Evolutionary conservation across 2,113 vertebrate genomes (phyloP), one percentile per base, ranked within the genome.

Genomic region (Scophthalmus maximus): DNA sequence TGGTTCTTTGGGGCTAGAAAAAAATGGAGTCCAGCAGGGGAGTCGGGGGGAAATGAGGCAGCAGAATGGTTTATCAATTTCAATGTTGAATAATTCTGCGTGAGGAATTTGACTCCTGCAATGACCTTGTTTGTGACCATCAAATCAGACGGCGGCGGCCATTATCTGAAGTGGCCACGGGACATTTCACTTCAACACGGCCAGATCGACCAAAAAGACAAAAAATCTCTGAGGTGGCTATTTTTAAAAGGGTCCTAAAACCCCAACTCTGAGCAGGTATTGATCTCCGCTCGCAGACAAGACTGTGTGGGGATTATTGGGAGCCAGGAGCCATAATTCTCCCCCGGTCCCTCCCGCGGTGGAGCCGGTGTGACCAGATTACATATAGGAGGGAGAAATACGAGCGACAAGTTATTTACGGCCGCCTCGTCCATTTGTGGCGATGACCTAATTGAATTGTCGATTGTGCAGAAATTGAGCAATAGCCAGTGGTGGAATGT

Each of bases 161-260:
- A 68, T 79, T 63, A 81, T 73, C 50, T 30, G 71, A 50, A 25
- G 32, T 27, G 72, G 58, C 79, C 38, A 0, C 2, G 51, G 49
- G 73, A 61, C 7, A 25, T 82, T 87, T 84, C 63, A 69, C 69
- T n/a, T 80, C 70, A 72, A 69, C 73, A 44, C 8, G 44, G 15
- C 10, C 23, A 4, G 22, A 71, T 6, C 32, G 23, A 20, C 27
- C 29, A 20, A n/a, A 53, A 1, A 53, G 4, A 29, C 2, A 26
- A 8, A 64, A 12, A 74, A 73, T 63, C 67, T 61, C 53, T 8
- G 44, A 76, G 60, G 50, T 23, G 62, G 66, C 47, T 79, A 65
- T 82, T 89, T 82, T 71, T 72, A 75, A 75, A 87, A n/a, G n/a
- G 67, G 75, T 76, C 61, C 79, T 75, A 78, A 83, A 90, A 77